Base-by-base conservation (phyloP, 2,888 invertebrate genomes). In the Synanthedon vespiformis region DNA sequence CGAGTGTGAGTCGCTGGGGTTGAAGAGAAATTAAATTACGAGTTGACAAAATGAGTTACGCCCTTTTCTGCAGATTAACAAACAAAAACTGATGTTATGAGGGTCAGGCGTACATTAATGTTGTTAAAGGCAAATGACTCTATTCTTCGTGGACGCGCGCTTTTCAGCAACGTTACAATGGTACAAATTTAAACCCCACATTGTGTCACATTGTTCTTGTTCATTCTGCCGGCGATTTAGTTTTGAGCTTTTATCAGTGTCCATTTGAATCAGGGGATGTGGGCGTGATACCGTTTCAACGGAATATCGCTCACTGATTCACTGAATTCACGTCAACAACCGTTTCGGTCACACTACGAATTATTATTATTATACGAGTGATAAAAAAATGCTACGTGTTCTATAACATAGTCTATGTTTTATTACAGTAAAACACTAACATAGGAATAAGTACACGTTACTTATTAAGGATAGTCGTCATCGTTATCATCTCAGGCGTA, bases 11-110 rank as follows among this genome's bases (percentile, higher is more conserved):
- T 70, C 69, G 54, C 51, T 58, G 77, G 82, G 83, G 83, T 77
- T 75, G 77, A 77, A 74, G 71, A 73, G 73, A 81, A 86, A 86
- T 87, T 83, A 83, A 85, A 87, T 87, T 86, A 87, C 80, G 74
- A 77, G 83, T 81, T 80, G 85, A 85, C 84, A 82, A 85, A 86
- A 85, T 82, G 86, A 87, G 85, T 85, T 80, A 87, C 86, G 86
- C 85, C 86, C 85, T 84, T 82, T 82, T 83, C 83, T 83, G 80
- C 79, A 82, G 84, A 87, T 86, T 87, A 86, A 86, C 85, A 87
- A 87, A 87, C 87, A 87, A 85, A 87, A 87, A 85, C 78, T 84
- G 83, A 81, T 79, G 84, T 77, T 77, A 71, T 76, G 80, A 80
- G 85, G 86, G 85, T 83, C 84, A 82, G 77, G 68, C 65, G 63